These are phyloP conservation scores for Heliconius ismenius DNA, from an alignment of 2,888 invertebrate species.

Conservation along the genomic window DNA sequence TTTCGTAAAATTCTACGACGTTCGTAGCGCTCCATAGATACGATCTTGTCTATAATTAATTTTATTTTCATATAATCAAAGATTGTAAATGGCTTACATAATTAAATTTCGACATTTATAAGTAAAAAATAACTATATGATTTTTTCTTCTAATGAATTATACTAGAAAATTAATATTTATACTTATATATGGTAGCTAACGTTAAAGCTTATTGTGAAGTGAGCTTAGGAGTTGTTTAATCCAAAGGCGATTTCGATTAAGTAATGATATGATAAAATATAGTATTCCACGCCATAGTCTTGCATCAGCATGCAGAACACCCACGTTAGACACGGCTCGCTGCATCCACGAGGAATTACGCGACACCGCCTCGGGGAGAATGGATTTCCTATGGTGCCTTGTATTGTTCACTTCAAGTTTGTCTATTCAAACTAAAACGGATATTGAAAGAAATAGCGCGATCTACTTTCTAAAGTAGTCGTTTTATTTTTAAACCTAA, in stretches of 20 bases:
- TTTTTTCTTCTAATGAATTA: too few species aligned
- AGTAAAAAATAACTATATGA: too few species aligned
- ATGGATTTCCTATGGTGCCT: conserved; percentile 43
- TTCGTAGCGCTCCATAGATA: neutral
- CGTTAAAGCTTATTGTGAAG: neutral
- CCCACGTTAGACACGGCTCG: conserved; percentile 40
- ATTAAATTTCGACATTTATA: too few species aligned
- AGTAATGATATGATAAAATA: conserved; percentile 38
- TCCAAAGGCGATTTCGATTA: conserved; percentile 31
- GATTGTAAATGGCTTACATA: too few species aligned
- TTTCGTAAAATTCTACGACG: neutral
- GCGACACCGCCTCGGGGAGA: conserved; percentile 43
- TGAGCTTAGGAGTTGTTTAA: conserved; percentile 1
- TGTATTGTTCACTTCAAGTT: conserved; percentile 38
- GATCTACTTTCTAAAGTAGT: conserved; percentile 22
- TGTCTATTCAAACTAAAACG: conserved; percentile 39
- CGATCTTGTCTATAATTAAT: neutral
- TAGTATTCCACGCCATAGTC: conserved; percentile 32
- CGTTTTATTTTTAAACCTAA: neutral
- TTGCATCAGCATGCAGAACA: conserved; percentile 40
- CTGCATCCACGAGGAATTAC: conserved; percentile 41
- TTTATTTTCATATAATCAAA: neutral
- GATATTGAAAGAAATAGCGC: conserved; percentile 35
- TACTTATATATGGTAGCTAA: neutral
- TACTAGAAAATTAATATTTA: too few species aligned